Percentiles rank a stretch among this genome's conserved stretches.
phyloP scores from a whole-genome alignment of 2,888 invertebrate species.

The Drosophila buzzatii region DNA sequence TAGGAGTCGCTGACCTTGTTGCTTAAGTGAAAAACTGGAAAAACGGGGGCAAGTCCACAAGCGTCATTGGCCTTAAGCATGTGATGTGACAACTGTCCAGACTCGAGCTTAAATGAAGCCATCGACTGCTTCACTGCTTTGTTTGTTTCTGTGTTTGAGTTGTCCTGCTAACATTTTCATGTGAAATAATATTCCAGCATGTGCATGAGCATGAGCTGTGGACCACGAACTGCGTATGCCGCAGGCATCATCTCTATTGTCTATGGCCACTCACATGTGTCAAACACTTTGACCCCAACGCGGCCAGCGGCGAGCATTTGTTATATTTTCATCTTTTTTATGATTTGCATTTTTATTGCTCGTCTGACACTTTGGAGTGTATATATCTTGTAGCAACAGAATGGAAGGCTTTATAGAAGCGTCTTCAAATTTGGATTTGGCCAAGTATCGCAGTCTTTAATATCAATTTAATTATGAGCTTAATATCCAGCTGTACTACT shows the following conservation, averaged over 20 bases:
- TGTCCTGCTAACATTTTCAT: conserved; percentile 37
- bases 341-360: conserved; percentile 5
- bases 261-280: conserved; percentile 36
- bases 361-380: neutral
- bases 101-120: conserved; percentile 31
- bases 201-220: conserved; percentile 7
- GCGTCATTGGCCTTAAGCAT: conserved; percentile 49
- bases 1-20: conserved; percentile 57
- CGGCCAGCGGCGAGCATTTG: conserved; percentile 10
- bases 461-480: neutral
- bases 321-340: neutral
- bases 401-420: neutral
- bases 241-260: conserved; percentile 42
- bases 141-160: neutral
- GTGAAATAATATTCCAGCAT: conserved; percentile 19
- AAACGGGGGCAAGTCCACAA: conserved; percentile 51
- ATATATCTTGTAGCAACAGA: neutral
- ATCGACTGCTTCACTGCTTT: conserved; percentile 7
- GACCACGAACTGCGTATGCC: conserved; percentile 14
- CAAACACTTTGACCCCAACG: conserved; percentile 50
- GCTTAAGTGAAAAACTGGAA: conserved; percentile 42
- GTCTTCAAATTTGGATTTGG: neutral
- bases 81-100: conserved; percentile 32
- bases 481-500: no score
- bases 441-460: no score